These are phyloP conservation scores for Thalassarche chlororhynchos DNA, from an alignment of 2,113 vertebrate genomes.

Conservation along the genomic window DNA sequence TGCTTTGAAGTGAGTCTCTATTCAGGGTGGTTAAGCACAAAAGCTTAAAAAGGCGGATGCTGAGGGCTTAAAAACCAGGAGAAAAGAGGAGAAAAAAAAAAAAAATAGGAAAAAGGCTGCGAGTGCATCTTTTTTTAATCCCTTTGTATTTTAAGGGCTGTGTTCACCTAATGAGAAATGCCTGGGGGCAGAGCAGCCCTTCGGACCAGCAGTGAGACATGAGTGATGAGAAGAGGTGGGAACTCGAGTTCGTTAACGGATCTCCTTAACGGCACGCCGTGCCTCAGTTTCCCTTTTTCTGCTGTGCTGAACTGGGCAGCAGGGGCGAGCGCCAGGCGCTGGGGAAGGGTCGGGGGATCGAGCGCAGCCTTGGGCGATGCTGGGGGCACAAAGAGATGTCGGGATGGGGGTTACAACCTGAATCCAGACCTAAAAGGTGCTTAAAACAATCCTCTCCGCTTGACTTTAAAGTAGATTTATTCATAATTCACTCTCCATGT, in stretches of 20 bases:
- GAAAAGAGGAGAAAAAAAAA: not conserved
- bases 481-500: not conserved
- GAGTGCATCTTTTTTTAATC: not conserved
- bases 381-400: fast-evolving
- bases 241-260: fast-evolving
- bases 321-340: not conserved
- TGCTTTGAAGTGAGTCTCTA: not conserved
- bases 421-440: not conserved
- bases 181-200: not conserved
- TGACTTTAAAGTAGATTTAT: slow-evolving; percentile 27
- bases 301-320: not conserved
- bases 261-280: fast-evolving
- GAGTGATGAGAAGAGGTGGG: not conserved
- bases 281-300: slow-evolving; percentile 17
- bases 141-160: not conserved
- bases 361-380: not conserved
- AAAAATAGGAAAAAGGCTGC: not conserved
- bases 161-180: not conserved
- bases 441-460: not conserved
- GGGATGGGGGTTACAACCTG: not conserved
- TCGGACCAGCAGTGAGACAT: not conserved
- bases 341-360: not conserved
- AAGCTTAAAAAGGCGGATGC: not conserved
- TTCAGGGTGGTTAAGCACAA: not conserved
- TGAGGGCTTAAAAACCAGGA: not conserved